Percentiles rank a stretch among this genome's conserved stretches.
phyloP scores from a whole-genome alignment of 2,113 vertebrate genomes.

The Melanotaenia duboulayi region DNA sequence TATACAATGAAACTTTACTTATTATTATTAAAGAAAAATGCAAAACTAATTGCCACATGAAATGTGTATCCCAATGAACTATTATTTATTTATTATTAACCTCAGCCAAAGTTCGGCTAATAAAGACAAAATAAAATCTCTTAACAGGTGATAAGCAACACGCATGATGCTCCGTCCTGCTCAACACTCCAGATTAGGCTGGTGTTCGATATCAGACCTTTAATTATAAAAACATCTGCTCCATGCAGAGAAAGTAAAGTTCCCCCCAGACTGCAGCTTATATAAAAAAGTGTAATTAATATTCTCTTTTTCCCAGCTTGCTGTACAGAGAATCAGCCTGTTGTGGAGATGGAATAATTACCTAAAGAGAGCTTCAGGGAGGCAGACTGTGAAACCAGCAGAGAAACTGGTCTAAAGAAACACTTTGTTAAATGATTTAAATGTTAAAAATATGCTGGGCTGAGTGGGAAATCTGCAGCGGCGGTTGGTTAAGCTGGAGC shows the following conservation, averaged over 20 bases:
- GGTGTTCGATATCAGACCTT: constrained; percentile 17
- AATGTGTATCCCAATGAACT: no score
- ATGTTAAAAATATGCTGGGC: no score
- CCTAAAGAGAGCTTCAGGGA: constrained; percentile 12
- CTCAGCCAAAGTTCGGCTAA: no score
- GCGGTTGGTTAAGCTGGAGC: not conserved
- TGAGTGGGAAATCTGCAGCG: no score
- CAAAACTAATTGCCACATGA: no score
- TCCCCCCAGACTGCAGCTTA: constrained; percentile 37
- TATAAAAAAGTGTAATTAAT: constrained; percentile 23
- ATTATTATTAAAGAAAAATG: no score
- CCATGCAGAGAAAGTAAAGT: constrained; percentile 16
- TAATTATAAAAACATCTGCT: constrained; percentile 46
- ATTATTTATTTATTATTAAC: no score
- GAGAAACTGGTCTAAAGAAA: not conserved
- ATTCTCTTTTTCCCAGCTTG: constrained; percentile 15
- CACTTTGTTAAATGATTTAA: not conserved
- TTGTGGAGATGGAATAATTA: constrained; percentile 34
- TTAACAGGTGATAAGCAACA: not conserved
- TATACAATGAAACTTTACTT: no score
- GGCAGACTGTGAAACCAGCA: not conserved
- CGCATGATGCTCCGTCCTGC: not conserved
- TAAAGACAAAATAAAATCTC: no score
- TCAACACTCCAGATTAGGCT: constrained; percentile 10
- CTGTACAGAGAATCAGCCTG: constrained; percentile 20